Evolutionary conservation across 2,113 vertebrate species (phyloP).

Genomic region (Athene cunicularia): DNA sequence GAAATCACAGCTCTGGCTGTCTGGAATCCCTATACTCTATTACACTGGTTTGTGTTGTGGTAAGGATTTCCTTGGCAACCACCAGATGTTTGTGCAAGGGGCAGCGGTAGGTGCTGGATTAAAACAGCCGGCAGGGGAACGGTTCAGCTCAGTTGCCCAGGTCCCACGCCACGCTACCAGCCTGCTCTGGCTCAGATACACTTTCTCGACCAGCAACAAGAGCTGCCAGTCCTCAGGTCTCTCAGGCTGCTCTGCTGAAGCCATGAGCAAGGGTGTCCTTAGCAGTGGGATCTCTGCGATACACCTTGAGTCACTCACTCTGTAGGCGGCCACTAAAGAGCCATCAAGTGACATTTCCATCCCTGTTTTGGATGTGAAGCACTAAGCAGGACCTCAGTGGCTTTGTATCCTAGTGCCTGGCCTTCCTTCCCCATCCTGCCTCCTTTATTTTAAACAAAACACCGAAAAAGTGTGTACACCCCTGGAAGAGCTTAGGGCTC

Average conservation of each 20-base stretch:
- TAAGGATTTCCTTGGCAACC: background rate
- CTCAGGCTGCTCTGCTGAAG: background rate
- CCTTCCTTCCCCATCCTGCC: background rate
- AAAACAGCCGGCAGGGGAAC: background rate
- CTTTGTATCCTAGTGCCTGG: background rate
- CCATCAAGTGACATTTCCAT: background rate
- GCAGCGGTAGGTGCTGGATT: background rate
- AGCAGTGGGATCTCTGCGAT: background rate
- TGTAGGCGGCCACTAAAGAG: background rate
- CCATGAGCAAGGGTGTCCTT: background rate
- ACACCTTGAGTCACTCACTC: background rate
- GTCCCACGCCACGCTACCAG: background rate
- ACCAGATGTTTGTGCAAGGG: background rate
- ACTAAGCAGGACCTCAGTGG: background rate
- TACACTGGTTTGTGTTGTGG: accelerated
- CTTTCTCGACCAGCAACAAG: background rate
- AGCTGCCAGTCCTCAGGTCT: background rate
- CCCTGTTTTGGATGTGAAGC: background rate
- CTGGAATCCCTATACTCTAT: accelerated
- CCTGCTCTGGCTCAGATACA: background rate
- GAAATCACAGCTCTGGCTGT: background rate
- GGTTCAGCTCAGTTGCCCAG: background rate
- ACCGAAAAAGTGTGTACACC: accelerated
- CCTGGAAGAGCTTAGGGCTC: background rate
- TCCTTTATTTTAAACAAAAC: background rate